Conservation (phyloP, 2,797 vertebrate species). For the Diceros bicornis region DNA sequence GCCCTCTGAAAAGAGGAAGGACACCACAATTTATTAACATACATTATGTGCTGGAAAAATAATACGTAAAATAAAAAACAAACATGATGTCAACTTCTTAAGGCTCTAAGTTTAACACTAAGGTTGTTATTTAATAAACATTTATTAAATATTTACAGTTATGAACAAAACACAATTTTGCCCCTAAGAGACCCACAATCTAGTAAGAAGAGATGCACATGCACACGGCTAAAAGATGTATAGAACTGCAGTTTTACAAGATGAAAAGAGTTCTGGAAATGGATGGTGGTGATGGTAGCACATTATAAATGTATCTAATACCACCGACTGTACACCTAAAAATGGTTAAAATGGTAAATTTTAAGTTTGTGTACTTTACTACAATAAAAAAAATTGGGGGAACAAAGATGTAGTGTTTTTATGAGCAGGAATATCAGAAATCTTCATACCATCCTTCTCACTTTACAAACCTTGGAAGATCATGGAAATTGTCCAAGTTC, state of each 20-base stretch:
- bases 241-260: not conserved
- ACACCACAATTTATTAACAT: not conserved
- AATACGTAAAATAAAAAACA: not conserved
- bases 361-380: not conserved
- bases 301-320: too few relatives aligned
- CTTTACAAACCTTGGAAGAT: not conserved
- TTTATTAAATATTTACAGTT: not conserved
- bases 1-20: not conserved
- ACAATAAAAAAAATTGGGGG: not conserved
- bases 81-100: not conserved
- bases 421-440: not conserved
- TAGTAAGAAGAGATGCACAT: not conserved
- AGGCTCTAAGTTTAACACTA: not conserved
- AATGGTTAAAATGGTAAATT: not conserved
- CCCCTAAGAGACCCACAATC: not conserved
- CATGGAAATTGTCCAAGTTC: not conserved
- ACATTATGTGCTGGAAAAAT: not conserved
- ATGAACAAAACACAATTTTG: not conserved
- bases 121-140: slow-evolving; percentile 11
- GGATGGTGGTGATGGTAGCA: not conserved
- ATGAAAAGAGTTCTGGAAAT: not conserved
- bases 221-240: not conserved
- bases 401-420: not conserved
- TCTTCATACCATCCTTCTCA: not conserved
- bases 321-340: not conserved